These are phyloP conservation scores for Meloe dianella DNA, from an alignment of 2,888 invertebrate species.

Conservation along the genomic window DNA sequence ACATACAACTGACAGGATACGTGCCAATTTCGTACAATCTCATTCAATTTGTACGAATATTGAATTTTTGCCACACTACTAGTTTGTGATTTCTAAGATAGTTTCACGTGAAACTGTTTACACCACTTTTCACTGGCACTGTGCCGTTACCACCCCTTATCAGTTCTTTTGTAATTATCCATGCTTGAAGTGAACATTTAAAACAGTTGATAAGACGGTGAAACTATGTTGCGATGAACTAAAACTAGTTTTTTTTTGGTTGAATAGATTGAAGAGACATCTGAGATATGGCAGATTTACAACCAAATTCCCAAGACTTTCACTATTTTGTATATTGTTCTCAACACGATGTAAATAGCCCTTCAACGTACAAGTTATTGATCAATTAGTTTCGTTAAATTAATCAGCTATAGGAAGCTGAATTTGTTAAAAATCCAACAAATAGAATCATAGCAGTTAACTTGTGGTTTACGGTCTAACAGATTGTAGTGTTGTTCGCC, in stretches of 20 bases:
- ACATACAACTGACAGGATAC: background rate
- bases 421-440: background rate
- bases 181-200: background rate
- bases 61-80: background rate
- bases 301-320: too few species aligned
- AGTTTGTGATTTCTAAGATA: background rate
- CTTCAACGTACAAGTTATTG: too few species aligned
- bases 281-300: too few species aligned
- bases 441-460: background rate
- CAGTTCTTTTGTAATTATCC: background rate
- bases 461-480: constrained; percentile 18
- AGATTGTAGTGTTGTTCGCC: background rate
- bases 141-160: background rate
- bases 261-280: too few species aligned
- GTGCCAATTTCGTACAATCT: background rate
- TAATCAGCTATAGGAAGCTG: background rate
- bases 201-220: background rate
- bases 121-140: background rate
- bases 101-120: background rate
- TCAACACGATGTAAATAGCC: too few species aligned
- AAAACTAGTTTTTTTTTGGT: too few species aligned
- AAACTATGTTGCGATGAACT: too few species aligned
- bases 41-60: background rate
- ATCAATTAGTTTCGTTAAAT: background rate
- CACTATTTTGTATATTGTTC: too few species aligned